Evolutionary conservation across 2,113 vertebrate genomes (phyloP).

Genomic region (Motacilla alba): DNA sequence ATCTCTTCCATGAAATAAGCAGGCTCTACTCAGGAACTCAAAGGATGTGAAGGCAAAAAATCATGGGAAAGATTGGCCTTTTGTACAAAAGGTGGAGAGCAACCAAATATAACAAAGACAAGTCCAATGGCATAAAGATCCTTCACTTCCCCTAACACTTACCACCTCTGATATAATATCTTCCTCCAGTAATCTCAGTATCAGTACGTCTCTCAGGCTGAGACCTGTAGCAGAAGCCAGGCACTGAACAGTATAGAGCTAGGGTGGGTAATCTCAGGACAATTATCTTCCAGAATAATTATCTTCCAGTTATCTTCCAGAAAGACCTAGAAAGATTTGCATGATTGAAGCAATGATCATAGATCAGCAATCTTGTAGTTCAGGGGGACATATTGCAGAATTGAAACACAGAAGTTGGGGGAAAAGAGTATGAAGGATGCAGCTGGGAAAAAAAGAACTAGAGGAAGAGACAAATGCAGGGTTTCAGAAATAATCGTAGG

Average conservation of each 20-base stretch:
- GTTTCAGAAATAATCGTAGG: neutral
- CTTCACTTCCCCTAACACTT: neutral
- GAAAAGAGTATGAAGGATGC: neutral
- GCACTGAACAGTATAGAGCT: neutral
- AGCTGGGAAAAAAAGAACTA: neutral
- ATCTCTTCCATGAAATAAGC: neutral
- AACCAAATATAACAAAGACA: neutral
- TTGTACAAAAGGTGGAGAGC: neutral
- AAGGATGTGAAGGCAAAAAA: neutral
- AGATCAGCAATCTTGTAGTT: neutral
- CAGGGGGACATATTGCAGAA: accelerated
- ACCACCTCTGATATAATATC: neutral
- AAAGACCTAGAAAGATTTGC: neutral
- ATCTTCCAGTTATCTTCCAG: neutral
- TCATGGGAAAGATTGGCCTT: neutral
- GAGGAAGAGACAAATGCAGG: neutral
- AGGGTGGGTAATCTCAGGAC: neutral
- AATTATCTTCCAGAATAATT: neutral
- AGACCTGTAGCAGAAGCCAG: neutral
- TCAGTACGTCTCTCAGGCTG: neutral
- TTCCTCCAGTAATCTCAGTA: neutral
- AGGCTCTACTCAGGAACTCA: neutral
- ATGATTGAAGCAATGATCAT: neutral
- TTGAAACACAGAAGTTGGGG: neutral
- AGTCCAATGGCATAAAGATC: neutral